Percentiles rank a stretch among this genome's conserved stretches.
Conservation (phyloP, 1,140 invertebrate species). For the Drosophila nigromelanica region DNA sequence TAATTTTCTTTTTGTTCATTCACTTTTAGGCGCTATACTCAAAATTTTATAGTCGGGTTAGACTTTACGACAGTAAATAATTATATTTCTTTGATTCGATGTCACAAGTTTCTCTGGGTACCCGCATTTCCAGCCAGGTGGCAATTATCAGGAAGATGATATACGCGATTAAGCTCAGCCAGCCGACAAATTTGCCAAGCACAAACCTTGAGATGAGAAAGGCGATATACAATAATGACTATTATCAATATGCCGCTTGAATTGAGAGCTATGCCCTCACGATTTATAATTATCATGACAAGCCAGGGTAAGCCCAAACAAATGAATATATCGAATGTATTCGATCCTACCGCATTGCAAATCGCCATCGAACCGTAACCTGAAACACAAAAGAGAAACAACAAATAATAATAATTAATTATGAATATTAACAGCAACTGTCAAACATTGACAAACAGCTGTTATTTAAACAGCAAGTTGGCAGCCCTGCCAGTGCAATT, state of each 20-base stretch:
- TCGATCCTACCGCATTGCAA: slow-evolving; percentile 93
- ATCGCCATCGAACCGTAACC: slow-evolving; percentile 93
- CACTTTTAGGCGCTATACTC: too few species aligned
- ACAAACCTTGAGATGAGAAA: slow-evolving; percentile 80
- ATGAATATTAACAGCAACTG: too few species aligned
- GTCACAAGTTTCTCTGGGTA: slow-evolving; percentile 88
- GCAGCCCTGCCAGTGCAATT: too few species aligned
- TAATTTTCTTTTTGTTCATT: too few species aligned
- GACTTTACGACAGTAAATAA: not conserved
- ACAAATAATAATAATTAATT: too few species aligned
- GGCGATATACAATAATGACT: slow-evolving; percentile 78
- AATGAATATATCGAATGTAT: slow-evolving; percentile 93
- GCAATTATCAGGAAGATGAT: slow-evolving; percentile 89
- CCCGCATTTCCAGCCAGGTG: slow-evolving; percentile 91
- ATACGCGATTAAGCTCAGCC: slow-evolving; percentile 90
- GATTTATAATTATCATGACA: slow-evolving; percentile 88
- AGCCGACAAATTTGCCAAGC: slow-evolving; percentile 89
- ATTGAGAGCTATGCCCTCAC: slow-evolving; percentile 86
- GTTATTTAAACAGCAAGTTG: not conserved
- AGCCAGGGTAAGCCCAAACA: slow-evolving; percentile 93
- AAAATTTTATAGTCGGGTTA: too few species aligned
- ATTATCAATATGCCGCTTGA: slow-evolving; percentile 87
- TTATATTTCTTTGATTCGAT: slow-evolving; percentile 35
- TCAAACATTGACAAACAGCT: too few species aligned
- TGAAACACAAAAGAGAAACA: too few species aligned